A percentile compares a stretch with the other conserved stretches of the same genome.
phyloP scores from a whole-genome alignment of 2,113 vertebrate species.

The Prietella phreatophila region DNA sequence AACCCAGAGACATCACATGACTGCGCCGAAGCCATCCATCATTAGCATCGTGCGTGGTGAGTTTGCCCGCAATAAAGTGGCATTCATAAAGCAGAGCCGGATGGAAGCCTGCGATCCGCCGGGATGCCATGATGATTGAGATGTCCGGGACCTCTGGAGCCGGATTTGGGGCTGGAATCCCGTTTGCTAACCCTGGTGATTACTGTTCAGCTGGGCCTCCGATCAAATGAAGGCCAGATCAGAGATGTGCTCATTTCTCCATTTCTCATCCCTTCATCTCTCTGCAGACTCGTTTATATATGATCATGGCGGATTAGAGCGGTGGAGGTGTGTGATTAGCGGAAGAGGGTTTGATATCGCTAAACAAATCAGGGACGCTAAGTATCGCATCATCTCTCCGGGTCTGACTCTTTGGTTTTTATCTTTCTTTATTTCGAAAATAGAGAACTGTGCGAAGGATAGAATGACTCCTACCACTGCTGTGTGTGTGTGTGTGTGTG shows the following conservation, averaged over 20 bases:
- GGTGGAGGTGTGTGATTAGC: constrained; percentile 25
- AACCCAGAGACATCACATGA: constrained; percentile 25
- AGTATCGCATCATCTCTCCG: constrained; percentile 27
- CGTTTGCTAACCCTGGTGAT: constrained; percentile 75
- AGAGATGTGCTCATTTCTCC: constrained; percentile 25
- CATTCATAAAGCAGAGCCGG: constrained; percentile 25
- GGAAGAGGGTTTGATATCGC: constrained; percentile 25
- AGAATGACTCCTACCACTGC: constrained; percentile 7
- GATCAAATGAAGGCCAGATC: constrained; percentile 62
- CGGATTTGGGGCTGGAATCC: constrained; percentile 65
- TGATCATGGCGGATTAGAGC: constrained; percentile 23
- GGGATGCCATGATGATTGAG: constrained; percentile 56
- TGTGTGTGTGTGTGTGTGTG: constrained; percentile 19
- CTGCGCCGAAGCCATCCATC: constrained; percentile 27
- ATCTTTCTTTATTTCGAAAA: neutral
- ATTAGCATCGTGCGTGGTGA: neutral
- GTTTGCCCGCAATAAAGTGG: neutral
- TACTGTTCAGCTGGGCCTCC: constrained; percentile 70
- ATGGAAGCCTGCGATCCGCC: constrained; percentile 15
- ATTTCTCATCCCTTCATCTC: constrained; percentile 16
- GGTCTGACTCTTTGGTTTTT: neutral
- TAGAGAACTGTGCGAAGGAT: constrained; percentile 10
- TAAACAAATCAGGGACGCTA: constrained; percentile 29
- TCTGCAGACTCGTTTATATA: constrained; percentile 41
- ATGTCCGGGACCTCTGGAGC: constrained; percentile 63